Base-by-base conservation (phyloP, 2,797 vertebrate species). In the Gobionotothen gibberifrons region DNA sequence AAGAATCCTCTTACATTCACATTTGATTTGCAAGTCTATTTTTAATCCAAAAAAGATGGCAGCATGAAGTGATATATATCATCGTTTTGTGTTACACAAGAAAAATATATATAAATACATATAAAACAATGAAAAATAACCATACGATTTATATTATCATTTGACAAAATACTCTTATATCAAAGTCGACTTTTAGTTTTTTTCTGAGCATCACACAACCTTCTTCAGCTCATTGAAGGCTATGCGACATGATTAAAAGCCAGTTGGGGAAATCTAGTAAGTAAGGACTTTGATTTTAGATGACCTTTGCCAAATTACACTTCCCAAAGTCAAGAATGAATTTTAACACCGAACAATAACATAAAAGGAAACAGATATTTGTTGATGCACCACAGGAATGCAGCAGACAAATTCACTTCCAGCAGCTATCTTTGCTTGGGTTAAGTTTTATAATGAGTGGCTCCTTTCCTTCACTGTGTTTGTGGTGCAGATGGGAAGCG, bases 401-500 rank as follows among this genome's bases (percentile, higher is more conserved):
- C 21, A 44, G 12, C 48, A n/a, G 21, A 0, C 13, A 16, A 14
- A 32, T 61, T 49, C 16, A 14, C 49, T 36, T 57, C 12, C 13
- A 4, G 12, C 29, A 48, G 13, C 32, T 0, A 22, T 26, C 1
- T 68, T 52, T 39, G 32, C 19, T 51, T 43, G 9, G 16, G 14
- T 5, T 2, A 48, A 39, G 29, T 48, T 26, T 0, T 19, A 10
- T 19, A 43, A 39, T 29, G 26, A 26, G 26, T 64, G 19, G 49
- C 29, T 62, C 6, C 2, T 26, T 1, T 72, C 10, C 6, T 62
- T 15, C 17, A 0, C 4, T 56, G 42, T 44, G 22, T 44, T 66
- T 19, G 5, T 69, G 10, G 8, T 78, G 21, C 48, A 96, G 95
- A 82, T 96, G 93, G 93, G 94, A 94, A 75, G 90, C 93, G 0